Evolutionary conservation across 2,797 vertebrate species (phyloP).

Genomic region (Sciaenops ocellatus): DNA sequence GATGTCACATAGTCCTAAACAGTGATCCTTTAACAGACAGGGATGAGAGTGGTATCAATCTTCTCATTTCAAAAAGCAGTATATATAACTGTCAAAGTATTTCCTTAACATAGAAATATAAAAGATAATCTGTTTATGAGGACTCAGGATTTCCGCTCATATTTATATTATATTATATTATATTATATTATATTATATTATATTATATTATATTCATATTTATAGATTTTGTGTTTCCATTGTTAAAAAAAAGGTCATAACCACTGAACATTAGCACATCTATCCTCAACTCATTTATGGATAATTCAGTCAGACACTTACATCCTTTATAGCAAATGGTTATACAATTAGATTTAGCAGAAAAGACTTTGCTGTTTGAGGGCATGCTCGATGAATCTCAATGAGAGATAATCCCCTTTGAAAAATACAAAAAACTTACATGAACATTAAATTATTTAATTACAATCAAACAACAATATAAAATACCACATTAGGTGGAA

Average conservation of each 20-base stretch:
- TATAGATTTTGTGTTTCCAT: not conserved
- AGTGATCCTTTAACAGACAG: not conserved
- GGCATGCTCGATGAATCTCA: not conserved
- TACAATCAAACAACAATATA: not conserved
- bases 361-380: not conserved
- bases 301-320: not conserved
- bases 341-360: not conserved
- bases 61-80: not conserved
- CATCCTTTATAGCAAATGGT: not conserved
- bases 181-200: too few species aligned
- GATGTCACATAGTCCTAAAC: too few species aligned
- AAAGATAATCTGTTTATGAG: not conserved
- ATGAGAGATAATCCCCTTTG: not conserved
- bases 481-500: not conserved
- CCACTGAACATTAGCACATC: constrained; percentile 3
- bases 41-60: not conserved
- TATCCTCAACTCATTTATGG: not conserved
- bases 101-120: not conserved
- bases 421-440: constrained; percentile 9
- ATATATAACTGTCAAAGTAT: not conserved
- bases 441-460: not conserved
- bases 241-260: constrained; percentile 2
- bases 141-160: too few species aligned
- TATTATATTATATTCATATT: too few species aligned
- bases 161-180: too few species aligned